phyloP scores from a whole-genome alignment of 2,888 invertebrate species.

The Zele albiditarsus region DNA sequence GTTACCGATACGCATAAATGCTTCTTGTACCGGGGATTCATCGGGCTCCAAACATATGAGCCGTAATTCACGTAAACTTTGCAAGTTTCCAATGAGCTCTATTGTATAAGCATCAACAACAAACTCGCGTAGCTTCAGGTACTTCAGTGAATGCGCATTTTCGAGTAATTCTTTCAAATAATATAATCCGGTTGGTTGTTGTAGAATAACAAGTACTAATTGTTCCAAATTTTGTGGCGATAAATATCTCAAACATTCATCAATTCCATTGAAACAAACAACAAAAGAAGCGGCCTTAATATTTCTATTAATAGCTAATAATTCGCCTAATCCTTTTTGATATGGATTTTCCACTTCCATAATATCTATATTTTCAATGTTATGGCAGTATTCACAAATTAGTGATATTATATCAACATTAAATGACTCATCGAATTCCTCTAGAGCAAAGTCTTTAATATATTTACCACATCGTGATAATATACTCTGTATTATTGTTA shows the following conservation, averaged over 20 bases:
- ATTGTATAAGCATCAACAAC: neutral
- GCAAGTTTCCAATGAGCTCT: constrained; percentile 10
- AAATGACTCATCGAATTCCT: constrained; percentile 14
- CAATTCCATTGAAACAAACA: constrained; percentile 5
- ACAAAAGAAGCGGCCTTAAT: neutral
- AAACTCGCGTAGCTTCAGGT: constrained; percentile 10
- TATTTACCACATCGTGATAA: constrained; percentile 24
- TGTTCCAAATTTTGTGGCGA: neutral
- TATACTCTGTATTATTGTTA: neutral
- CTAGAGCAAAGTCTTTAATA: constrained; percentile 3
- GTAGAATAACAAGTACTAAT: neutral
- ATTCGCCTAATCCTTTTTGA: constrained; percentile 5
- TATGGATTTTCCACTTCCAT: constrained; percentile 3
- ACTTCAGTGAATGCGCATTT: neutral
- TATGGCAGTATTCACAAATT: neutral
- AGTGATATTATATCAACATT: neutral
- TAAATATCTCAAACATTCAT: constrained; percentile 13
- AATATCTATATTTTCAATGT: constrained; percentile 18
- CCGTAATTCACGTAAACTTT: neutral
- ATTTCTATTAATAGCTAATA: constrained; percentile 2
- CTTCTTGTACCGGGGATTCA: constrained; percentile 3
- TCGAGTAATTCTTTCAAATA: constrained; percentile 8
- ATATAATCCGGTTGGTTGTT: neutral
- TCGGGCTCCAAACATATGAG: neutral
- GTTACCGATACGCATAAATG: constrained; percentile 2